phyloP scores from a whole-genome alignment of 2,888 invertebrate genomes.

The Danaus chrysippus region DNA sequence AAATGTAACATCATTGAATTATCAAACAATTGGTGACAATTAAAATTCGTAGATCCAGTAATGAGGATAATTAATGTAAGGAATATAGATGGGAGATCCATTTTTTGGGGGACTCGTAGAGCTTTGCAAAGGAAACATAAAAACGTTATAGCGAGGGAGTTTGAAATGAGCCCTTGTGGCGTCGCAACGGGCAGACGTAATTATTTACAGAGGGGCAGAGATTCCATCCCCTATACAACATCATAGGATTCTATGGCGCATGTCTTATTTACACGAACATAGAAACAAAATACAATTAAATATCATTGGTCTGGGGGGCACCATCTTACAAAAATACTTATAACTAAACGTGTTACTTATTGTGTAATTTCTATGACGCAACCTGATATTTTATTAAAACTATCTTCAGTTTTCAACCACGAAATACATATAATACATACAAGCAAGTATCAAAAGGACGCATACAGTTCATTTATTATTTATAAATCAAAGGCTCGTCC shows the following conservation, averaged over 20 bases:
- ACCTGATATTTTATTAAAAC: no score
- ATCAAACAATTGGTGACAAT: slow-evolving; percentile 8
- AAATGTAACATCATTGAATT: no score
- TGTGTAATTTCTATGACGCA: slow-evolving; percentile 18
- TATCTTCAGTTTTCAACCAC: no score
- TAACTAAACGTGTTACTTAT: slow-evolving; percentile 26
- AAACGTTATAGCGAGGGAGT: slow-evolving; percentile 23
- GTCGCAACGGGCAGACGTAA: slow-evolving; percentile 53
- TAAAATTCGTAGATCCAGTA: slow-evolving; percentile 20
- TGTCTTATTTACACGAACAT: slow-evolving; percentile 28
- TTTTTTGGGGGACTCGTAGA: slow-evolving; percentile 28
- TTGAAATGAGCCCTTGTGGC: slow-evolving; percentile 47
- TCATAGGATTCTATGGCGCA: slow-evolving; percentile 28
- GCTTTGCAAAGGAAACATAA: slow-evolving; percentile 30
- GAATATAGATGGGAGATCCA: slow-evolving; percentile 19
- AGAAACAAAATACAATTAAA: slow-evolving; percentile 19
- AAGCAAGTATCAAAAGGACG: no score
- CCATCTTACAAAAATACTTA: neutral
- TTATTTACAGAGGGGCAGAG: slow-evolving; percentile 71
- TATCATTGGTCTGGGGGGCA: slow-evolving; percentile 16
- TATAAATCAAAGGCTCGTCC: no score
- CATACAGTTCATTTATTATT: no score
- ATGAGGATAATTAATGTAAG: slow-evolving; percentile 3
- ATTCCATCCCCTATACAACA: slow-evolving; percentile 47
- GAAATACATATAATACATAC: no score